Conservation (phyloP, 2,797 vertebrate genomes). For the Sebastes ruberrimus region DNA sequence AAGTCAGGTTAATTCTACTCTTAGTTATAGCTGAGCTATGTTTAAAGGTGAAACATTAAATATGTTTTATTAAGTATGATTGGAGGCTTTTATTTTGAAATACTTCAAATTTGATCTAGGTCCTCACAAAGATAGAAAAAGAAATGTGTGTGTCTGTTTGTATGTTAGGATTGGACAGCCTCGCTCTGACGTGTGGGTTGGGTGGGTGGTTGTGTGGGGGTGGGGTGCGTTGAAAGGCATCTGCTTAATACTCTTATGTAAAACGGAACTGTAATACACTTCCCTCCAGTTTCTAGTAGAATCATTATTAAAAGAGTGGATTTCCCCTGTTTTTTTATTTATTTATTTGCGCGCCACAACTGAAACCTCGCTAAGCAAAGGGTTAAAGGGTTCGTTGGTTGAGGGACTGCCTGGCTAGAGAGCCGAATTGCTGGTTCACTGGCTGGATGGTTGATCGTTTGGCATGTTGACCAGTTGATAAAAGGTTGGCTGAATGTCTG, state of each 20-base stretch:
- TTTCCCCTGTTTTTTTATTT: conserved; percentile 38
- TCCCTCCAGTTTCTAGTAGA: conserved; percentile 57
- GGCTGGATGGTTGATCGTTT: not conserved
- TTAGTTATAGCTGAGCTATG: not conserved
- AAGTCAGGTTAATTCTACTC: not conserved
- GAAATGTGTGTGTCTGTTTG: conserved; percentile 11
- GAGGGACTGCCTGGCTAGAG: not conserved
- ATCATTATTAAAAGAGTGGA: conserved; percentile 74
- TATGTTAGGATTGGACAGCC: conserved; percentile 55
- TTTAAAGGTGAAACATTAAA: not conserved
- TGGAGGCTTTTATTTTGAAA: not conserved
- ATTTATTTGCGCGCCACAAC: not conserved
- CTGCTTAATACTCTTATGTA: conserved; percentile 84
- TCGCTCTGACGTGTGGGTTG: conserved; percentile 40
- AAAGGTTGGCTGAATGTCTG: not conserved
- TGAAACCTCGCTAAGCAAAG: not conserved
- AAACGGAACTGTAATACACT: conserved; percentile 77
- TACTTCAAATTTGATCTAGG: not conserved
- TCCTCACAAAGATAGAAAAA: conserved; percentile 1
- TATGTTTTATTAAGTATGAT: not conserved
- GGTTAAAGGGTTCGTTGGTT: conserved; percentile 20
- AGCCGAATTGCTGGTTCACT: not conserved
- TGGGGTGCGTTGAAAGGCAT: conserved; percentile 67
- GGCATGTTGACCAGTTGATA: not conserved
- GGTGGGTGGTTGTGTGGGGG: not conserved